Percentiles rank a stretch among this genome's conserved stretches.
These are phyloP conservation scores for Plagodis dolabraria DNA, from an alignment of 2,888 invertebrate genomes.

Conservation along the genomic window DNA sequence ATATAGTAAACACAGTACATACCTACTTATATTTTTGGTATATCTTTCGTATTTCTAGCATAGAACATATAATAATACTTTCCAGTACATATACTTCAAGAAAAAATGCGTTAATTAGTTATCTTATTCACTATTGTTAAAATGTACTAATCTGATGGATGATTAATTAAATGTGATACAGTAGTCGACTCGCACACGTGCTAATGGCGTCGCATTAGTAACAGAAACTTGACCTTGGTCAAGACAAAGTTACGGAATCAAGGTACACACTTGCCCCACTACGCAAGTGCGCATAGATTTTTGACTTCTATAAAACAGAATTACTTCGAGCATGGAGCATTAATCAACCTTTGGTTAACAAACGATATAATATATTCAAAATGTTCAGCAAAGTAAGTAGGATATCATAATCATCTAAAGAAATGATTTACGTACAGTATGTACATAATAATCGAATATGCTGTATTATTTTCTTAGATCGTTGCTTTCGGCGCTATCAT, in stretches of 20 bases:
- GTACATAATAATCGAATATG: too few species aligned
- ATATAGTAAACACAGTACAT: too few species aligned
- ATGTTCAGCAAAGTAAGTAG: constrained; percentile 70
- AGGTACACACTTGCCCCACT: constrained; percentile 44
- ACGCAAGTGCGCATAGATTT: constrained; percentile 16
- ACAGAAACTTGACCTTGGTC: constrained; percentile 33
- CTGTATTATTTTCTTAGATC: constrained; percentile 55
- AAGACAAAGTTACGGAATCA: constrained; percentile 41
- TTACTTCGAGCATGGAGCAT: constrained; percentile 51
- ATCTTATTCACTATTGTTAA: background rate
- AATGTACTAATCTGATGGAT: background rate
- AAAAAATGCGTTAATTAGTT: too few species aligned
- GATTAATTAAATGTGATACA: background rate
- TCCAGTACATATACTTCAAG: too few species aligned
- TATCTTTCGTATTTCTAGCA: too few species aligned
- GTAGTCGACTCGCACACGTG: constrained; percentile 37
- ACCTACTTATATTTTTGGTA: too few species aligned
- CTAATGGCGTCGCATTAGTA: constrained; percentile 31
- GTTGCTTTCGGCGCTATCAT: constrained; percentile 68
- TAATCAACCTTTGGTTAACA: constrained; percentile 53
- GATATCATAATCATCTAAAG: background rate
- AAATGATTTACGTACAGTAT: background rate
- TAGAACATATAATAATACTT: too few species aligned
- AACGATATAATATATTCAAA: constrained; percentile 52
- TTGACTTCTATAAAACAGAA: constrained; percentile 45